phyloP scores from a whole-genome alignment of 2,113 vertebrate genomes.

The Tonatia bakeri region DNA sequence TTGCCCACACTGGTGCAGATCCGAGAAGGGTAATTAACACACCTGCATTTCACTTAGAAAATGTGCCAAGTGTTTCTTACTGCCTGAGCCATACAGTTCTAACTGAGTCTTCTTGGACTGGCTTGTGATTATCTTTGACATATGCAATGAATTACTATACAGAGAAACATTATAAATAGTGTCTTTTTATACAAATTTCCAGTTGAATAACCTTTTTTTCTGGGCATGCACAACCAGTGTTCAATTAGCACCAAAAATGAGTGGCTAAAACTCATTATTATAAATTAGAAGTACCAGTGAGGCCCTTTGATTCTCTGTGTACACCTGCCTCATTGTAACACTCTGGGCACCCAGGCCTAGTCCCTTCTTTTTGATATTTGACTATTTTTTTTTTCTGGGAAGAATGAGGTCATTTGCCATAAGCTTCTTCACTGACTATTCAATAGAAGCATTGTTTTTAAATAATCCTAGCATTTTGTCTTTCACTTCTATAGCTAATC shows the following conservation, averaged over 20 bases:
- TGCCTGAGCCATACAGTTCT: slow-evolving; percentile 12
- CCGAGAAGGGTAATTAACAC: not conserved
- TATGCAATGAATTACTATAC: not conserved
- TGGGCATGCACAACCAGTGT: not conserved
- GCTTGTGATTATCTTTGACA: slow-evolving; percentile 38
- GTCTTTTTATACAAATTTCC: not conserved
- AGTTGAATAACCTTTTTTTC: not conserved
- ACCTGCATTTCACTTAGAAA: slow-evolving; percentile 20
- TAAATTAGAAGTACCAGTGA: not conserved
- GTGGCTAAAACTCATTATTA: not conserved
- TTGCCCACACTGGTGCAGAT: slow-evolving; percentile 33
- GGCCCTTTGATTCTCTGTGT: not conserved
- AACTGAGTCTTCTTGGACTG: slow-evolving; percentile 36
- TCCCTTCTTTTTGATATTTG: not conserved
- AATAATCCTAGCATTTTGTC: not conserved
- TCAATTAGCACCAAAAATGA: slow-evolving; percentile 5
- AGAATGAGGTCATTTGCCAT: not conserved
- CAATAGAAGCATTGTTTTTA: not conserved
- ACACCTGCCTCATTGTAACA: not conserved
- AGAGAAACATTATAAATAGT: not conserved
- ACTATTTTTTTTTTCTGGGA: not conserved
- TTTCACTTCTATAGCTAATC: not conserved
- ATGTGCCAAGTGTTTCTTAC: slow-evolving; percentile 28
- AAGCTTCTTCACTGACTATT: not conserved
- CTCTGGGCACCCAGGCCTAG: not conserved